Evolutionary conservation across 1,140 invertebrate species (phyloP).

Genomic region (Mactra quadrangularis): DNA sequence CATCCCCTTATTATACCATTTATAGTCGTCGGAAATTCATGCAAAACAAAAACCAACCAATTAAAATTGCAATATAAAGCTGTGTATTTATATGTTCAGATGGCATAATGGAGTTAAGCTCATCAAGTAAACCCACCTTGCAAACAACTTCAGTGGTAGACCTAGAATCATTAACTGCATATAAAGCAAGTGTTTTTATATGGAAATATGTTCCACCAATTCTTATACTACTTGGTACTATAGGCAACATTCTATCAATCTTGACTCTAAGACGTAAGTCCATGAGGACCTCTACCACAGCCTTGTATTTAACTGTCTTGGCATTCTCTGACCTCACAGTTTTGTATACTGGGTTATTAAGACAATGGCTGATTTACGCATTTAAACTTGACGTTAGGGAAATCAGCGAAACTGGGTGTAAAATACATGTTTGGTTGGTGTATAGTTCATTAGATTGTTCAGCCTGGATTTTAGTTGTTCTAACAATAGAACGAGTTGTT

Average conservation of each 20-base stretch:
- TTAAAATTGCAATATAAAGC: no score
- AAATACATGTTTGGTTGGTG: conserved; percentile 65
- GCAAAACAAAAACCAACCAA: no score
- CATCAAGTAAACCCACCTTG: no score
- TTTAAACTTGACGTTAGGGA: conserved; percentile 65
- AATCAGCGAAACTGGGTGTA: conserved; percentile 50
- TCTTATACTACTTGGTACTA: conserved; percentile 63
- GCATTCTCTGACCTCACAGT: conserved; percentile 67
- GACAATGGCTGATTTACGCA: conserved; percentile 64
- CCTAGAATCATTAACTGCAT: background rate
- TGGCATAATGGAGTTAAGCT: no score
- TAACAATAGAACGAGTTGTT: conserved; percentile 72
- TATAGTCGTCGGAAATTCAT: no score
- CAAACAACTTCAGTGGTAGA: no score
- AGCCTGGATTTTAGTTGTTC: conserved; percentile 73
- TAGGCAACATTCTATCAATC: conserved; percentile 69
- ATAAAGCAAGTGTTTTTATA: conserved; percentile 23
- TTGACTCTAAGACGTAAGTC: conserved; percentile 58
- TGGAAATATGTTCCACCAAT: conserved; percentile 63
- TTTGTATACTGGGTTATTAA: conserved; percentile 69
- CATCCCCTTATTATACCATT: no score
- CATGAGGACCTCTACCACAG: conserved; percentile 47
- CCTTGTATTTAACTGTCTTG: conserved; percentile 66
- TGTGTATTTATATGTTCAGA: no score
- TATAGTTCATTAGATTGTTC: conserved; percentile 69